Base-by-base conservation (phyloP, 2,888 invertebrate species). In the Synanthedon vespiformis region DNA sequence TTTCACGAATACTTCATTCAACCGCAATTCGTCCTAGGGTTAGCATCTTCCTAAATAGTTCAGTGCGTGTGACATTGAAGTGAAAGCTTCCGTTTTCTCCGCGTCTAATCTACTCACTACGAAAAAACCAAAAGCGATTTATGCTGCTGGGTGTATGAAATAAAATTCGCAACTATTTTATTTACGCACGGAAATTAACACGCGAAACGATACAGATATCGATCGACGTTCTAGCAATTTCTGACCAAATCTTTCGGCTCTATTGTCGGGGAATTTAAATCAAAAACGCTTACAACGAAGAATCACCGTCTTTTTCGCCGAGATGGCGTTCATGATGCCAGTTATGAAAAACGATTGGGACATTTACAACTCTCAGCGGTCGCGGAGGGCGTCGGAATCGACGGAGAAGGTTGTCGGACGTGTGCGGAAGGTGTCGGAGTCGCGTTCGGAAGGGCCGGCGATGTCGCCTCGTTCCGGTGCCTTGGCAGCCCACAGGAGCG, bases 251-350 rank as follows among this genome's bases (percentile, higher is more conserved):
- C 34, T 34, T 34, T 34, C 34, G 34, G 34, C 34, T 10, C 10
- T 34, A 6, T 34, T 34, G 34, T 34, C 34, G 34, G 34, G 34
- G 34, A 34, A 77, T 64, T 64, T 63, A 2, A 64, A 67, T 65
- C 77, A 77, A 86, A 85, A 78, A 86, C 86, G 85, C 81, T 78
- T 72, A 78, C 67, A 66, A 69, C 60, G 67, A 81, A 74, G 84
- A 81, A 73, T 62, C 67, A 74, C 80, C 78, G 77, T 74, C 63
- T 60, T 66, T 72, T 66, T 64, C 83, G 80, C 70, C 80, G 83
- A 80, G 82, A 96, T 96, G 96, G 96, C 96, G 89, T 96, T 96
- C 88, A 95, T 95, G 95, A 95, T 96, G 94, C 96, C 95, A 55
- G 95, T 96, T 61, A 92, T 96, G 87, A 95, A 95, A 89, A 96